Base-by-base conservation (phyloP, 2,113 vertebrate species). In the Podocnemis expansa region DNA sequence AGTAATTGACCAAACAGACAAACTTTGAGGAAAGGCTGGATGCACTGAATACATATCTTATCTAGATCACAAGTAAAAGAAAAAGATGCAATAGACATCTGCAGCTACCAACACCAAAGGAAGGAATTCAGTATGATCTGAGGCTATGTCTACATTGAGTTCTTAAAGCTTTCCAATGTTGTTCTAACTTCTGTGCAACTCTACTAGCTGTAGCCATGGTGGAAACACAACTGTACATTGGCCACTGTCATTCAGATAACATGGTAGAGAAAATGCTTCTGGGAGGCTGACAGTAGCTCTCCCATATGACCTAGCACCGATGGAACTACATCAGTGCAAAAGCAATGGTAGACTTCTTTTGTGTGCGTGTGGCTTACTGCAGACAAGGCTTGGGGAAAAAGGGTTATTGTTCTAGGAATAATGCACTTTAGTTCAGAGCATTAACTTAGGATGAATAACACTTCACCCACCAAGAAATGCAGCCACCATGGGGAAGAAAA, bases 371-470 rank as follows among this genome's bases (percentile, higher is more conserved):
- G 56, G 38, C 10, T 41, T 5, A 38, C 19, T n/a, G 1, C 29
- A 82, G 76, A 16, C 52, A 14, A 45, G 21, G 2, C 43, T 86
- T 58, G 55, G 80, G 0, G 0, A 82, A 70, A 75, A 70, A 2
- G 3, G 75, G 75, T n/a, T n/a, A n/a, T 24, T 27, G 41, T 43
- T 41, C 86, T 0, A 31, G 10, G 76, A 75, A 22, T 43, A 75
- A 43, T 76, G 6, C 8, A 11, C 45, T 76, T 43, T 45, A 75
- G 10, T 29, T 45, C 43, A 45, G 52, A 88, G n/a, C n/a, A 70
- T 1, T 47, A 52, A 81, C 0, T 92, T 56, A 41, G 7, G 4
- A 43, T 58, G 52, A 78, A 10, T 31, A 84, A 19, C 14, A 56
- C 16, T 67, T 93, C 38, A 90, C 55, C 2, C 22, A 85, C 43